Conservation (phyloP, 2,888 invertebrate genomes). For the Drosophila sordidula region DNA sequence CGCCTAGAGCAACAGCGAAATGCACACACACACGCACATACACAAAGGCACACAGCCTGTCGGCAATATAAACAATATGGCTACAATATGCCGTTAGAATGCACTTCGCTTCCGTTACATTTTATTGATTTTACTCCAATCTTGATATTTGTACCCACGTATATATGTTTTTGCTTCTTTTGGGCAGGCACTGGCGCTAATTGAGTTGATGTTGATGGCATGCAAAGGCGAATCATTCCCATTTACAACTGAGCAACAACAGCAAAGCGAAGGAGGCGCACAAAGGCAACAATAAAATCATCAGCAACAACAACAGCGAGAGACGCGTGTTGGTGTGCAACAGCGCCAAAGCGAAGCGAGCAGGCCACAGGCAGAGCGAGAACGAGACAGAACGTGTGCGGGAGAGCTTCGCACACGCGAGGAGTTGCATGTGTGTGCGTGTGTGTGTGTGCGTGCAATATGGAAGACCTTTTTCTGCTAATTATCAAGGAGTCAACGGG, state of each 20-base stretch:
- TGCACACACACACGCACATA: conserved; percentile 9
- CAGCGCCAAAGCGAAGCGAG: conserved; percentile 18
- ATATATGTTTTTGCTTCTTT: conserved; percentile 15
- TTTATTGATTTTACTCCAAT: conserved; percentile 75
- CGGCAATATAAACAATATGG: conserved; percentile 47
- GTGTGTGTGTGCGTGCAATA: conserved; percentile 81
- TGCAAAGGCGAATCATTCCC: conserved; percentile 49
- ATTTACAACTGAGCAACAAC: conserved; percentile 29
- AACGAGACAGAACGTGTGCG: conserved; percentile 1
- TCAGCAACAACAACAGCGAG: conserved; percentile 3
- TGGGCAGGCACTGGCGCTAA: conserved; percentile 52
- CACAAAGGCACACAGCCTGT: not conserved
- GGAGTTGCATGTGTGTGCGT: conserved; percentile 21
- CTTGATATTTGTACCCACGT: not conserved
- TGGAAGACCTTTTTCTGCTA: conserved; percentile 95
- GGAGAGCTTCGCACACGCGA: conserved; percentile 1
- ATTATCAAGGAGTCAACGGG: conserved; percentile 94
- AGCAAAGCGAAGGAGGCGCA: conserved; percentile 16
- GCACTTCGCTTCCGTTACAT: conserved; percentile 31
- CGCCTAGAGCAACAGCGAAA: conserved; percentile 52
- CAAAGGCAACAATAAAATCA: conserved; percentile 29
- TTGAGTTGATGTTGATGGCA: conserved; percentile 69
- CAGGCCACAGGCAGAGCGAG: conserved; percentile 1
- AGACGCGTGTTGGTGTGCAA: conserved; percentile 13
- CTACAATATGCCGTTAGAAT: conserved; percentile 44